Percentiles rank a stretch among this genome's conserved stretches.
phyloP scores from a whole-genome alignment of 2,113 vertebrate species.

The Embiotoca jacksoni region DNA sequence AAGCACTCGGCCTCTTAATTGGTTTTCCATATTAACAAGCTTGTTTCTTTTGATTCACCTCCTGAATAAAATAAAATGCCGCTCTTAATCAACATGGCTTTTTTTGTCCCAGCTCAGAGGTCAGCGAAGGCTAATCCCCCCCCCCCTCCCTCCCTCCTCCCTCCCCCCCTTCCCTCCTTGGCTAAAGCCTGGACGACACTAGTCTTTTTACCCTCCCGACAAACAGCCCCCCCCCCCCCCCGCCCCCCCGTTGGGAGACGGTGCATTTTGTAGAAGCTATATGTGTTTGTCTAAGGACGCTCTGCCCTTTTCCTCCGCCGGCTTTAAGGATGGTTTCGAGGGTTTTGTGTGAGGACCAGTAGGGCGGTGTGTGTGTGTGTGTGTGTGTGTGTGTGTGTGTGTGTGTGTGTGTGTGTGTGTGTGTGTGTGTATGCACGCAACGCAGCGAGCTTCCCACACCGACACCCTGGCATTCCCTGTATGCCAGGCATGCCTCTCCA shows the following conservation, averaged over 20 bases:
- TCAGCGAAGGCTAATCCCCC: conserved; percentile 73
- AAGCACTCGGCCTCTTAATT: conserved; percentile 79
- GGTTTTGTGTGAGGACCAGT: conserved; percentile 45
- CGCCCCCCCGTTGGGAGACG: conserved; percentile 58
- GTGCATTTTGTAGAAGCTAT: conserved; percentile 57
- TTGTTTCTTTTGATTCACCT: conserved; percentile 80
- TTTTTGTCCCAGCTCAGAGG: conserved; percentile 72
- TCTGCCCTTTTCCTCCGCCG: conserved; percentile 66
- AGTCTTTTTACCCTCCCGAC: conserved; percentile 59
- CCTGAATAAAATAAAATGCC: conserved; percentile 80
- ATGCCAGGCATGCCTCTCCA: conserved; percentile 69
- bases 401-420: conserved; percentile 24
- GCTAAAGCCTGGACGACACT: conserved; percentile 64
- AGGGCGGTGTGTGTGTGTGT: conserved; percentile 42
- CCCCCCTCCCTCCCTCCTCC: conserved; percentile 34
- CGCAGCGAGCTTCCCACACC: conserved; percentile 60
- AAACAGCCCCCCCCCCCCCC: conserved; percentile 66
- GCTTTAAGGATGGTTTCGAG: conserved; percentile 66
- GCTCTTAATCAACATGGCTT: conserved; percentile 78
- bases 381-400: conserved; percentile 28
- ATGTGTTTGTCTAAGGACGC: conserved; percentile 76
- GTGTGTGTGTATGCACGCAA: no score
- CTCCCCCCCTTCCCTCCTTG: neutral
- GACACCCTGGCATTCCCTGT: conserved; percentile 67
- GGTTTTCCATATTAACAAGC: conserved; percentile 84